These are phyloP conservation scores for Vipera latastei DNA, from an alignment of 2,797 vertebrate species.

Conservation along the genomic window DNA sequence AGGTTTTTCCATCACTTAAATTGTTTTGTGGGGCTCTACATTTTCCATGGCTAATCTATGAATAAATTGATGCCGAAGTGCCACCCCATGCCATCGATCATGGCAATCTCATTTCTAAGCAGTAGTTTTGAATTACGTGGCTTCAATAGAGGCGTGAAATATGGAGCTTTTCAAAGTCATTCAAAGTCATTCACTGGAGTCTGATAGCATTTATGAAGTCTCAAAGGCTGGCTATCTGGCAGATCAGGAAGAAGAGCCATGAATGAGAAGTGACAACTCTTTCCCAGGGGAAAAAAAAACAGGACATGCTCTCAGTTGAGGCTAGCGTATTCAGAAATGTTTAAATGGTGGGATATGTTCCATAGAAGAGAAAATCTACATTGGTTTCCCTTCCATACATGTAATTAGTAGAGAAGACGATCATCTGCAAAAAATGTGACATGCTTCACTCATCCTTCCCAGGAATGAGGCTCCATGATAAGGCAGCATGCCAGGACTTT, in stretches of 20 bases:
- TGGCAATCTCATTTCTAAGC: background rate
- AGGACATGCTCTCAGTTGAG: conserved; percentile 19
- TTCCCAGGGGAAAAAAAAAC: background rate
- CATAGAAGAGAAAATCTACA: conserved; percentile 32
- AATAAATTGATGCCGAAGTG: conserved; percentile 20
- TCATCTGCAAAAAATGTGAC: conserved; percentile 24
- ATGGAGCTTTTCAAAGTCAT: conserved; percentile 42
- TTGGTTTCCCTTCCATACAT: conserved; percentile 29
- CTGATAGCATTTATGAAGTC: conserved; percentile 28
- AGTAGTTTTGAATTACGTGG: conserved; percentile 30
- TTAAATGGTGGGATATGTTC: conserved; percentile 22
- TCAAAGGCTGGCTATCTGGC: conserved; percentile 49
- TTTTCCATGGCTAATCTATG: background rate
- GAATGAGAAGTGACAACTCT: conserved; percentile 58
- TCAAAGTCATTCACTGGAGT: conserved; percentile 28
- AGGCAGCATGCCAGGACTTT: background rate
- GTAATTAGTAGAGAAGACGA: conserved; percentile 3
- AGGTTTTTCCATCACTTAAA: background rate
- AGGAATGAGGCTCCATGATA: background rate
- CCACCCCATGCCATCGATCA: background rate
- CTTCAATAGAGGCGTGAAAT: conserved; percentile 22
- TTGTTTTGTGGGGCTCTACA: background rate
- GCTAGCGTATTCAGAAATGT: conserved; percentile 33
- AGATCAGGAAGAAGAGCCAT: conserved; percentile 46
- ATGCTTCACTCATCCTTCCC: background rate